These are phyloP conservation scores for Bos indicus DNA, from an alignment of 2,113 vertebrate species.

Conservation along the genomic window DNA sequence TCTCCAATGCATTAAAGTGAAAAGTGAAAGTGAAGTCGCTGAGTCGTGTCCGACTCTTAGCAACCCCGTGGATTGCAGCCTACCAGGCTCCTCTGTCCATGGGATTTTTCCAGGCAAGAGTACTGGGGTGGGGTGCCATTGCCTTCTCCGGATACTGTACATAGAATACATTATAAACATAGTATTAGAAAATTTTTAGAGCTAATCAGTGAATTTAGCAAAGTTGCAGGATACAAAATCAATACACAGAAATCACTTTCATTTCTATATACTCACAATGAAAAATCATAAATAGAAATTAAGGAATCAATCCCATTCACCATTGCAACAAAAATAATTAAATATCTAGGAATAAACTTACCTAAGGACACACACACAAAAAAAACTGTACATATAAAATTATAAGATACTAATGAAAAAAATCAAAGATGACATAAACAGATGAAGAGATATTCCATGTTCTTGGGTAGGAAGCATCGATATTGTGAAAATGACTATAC, in stretches of 20 bases:
- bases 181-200: background rate
- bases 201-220: background rate
- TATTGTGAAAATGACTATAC: background rate
- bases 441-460: background rate
- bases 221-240: background rate
- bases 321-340: background rate
- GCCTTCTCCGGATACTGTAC: background rate
- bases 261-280: background rate
- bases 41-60: accelerated
- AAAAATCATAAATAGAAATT: background rate
- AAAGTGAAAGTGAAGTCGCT: background rate
- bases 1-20: background rate
- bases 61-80: accelerated
- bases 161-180: background rate
- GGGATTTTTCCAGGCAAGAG: background rate
- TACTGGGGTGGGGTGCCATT: background rate
- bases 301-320: background rate
- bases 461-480: background rate
- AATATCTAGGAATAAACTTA: background rate
- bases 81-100: background rate
- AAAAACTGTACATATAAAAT: background rate
- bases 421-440: background rate
- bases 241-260: background rate
- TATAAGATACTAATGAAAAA: background rate
- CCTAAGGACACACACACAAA: background rate